Evolutionary conservation across 2,113 vertebrate genomes (phyloP).

Genomic region (Chloropsis cyanopogon): DNA sequence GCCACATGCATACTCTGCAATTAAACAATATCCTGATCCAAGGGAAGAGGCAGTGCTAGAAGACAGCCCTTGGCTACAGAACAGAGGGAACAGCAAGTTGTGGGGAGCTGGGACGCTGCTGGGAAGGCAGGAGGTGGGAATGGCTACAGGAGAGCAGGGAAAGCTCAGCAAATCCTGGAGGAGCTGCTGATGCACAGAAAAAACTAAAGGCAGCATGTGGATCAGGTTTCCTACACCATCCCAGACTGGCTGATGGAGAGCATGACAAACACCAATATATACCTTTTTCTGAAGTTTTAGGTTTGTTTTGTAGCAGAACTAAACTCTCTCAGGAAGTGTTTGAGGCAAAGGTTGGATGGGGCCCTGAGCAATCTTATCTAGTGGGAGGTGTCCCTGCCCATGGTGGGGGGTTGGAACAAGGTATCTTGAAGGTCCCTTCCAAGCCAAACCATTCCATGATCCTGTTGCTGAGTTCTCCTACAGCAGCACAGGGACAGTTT

Average conservation of each 20-base stretch:
- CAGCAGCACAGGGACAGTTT: neutral
- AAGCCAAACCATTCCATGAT: neutral
- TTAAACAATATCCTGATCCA: neutral
- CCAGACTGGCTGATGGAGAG: neutral
- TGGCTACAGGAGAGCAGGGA: neutral
- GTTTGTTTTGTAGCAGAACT: neutral
- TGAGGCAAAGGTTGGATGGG: neutral
- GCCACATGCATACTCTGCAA: neutral
- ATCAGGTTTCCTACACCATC: neutral
- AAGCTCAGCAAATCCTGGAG: constrained; percentile 9
- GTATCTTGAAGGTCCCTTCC: neutral
- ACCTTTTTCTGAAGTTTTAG: neutral
- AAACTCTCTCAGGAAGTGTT: neutral
- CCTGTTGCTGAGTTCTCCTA: neutral
- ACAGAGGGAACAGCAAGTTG: neutral
- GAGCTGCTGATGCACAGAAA: neutral
- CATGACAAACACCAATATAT: neutral
- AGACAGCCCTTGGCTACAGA: neutral
- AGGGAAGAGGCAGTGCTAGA: neutral
- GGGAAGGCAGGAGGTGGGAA: neutral
- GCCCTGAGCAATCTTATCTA: neutral
- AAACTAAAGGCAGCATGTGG: neutral
- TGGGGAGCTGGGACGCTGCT: neutral
- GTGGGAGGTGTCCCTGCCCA: neutral
- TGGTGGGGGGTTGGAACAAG: neutral